Percentiles rank a stretch among this genome's conserved stretches.
Evolutionary conservation across 2,113 vertebrate species (phyloP).

Genomic region (Barnardius zonarius): DNA sequence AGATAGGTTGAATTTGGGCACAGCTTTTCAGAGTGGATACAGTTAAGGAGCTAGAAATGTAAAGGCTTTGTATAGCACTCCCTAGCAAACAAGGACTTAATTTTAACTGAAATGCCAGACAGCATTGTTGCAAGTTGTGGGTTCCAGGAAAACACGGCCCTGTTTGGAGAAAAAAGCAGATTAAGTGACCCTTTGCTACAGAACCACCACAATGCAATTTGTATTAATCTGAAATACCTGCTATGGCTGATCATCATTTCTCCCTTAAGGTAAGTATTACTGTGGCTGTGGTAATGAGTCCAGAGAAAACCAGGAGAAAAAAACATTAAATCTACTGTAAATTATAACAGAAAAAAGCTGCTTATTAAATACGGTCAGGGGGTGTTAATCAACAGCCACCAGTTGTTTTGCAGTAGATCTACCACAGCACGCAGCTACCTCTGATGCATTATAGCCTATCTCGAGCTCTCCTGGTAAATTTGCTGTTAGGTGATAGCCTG

Average conservation of each 20-base stretch:
- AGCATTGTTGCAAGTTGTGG: background rate
- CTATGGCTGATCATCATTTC: background rate
- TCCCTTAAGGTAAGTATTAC: conserved; percentile 22
- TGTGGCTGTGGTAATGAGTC: background rate
- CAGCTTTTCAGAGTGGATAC: background rate
- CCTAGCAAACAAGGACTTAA: conserved; percentile 3
- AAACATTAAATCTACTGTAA: background rate
- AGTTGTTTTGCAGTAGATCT: background rate
- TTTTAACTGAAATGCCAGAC: conserved; percentile 47
- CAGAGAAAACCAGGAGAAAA: background rate
- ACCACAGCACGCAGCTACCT: background rate
- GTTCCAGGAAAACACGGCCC: background rate
- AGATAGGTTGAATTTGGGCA: background rate
- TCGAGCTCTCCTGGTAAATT: background rate
- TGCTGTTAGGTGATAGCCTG: background rate
- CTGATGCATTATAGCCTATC: background rate
- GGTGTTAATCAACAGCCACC: background rate
- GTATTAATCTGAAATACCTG: conserved; percentile 33
- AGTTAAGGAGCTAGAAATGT: background rate
- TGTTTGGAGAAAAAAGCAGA: conserved; percentile 37
- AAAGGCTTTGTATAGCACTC: background rate
- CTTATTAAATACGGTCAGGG: background rate
- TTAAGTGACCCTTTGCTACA: conserved; percentile 41
- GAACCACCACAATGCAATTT: conserved; percentile 7
- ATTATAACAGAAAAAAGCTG: background rate